Percentiles rank a stretch among this genome's conserved stretches.
Conservation (phyloP, 2,797 vertebrate genomes). For the Esox lucius region DNA sequence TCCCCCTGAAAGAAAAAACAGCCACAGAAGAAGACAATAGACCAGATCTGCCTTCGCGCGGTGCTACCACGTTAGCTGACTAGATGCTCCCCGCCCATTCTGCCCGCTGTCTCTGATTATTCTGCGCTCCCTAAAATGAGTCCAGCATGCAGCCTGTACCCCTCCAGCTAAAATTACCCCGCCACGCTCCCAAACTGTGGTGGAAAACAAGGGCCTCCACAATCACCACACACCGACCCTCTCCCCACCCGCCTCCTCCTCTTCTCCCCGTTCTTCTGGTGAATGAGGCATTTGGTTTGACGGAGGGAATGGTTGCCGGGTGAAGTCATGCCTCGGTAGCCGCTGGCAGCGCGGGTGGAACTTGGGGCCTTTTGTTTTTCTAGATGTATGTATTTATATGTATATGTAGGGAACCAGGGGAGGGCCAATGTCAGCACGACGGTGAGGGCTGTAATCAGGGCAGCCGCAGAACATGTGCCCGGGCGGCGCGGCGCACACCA, state of each 20-base stretch:
- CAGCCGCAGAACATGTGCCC: conserved; percentile 75
- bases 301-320: conserved; percentile 72
- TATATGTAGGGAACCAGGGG: conserved; percentile 68
- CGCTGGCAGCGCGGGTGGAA: conserved; percentile 73
- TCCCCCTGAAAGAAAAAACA: not conserved
- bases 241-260: not conserved
- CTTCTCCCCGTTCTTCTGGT: conserved; percentile 65
- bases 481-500: conserved; percentile 68
- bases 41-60: not conserved
- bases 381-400: conserved; percentile 56
- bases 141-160: conserved; percentile 63
- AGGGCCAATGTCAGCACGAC: conserved; percentile 77
- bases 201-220: conserved; percentile 70
- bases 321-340: conserved; percentile 80
- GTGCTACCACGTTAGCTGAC: not conserved
- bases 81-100: conserved; percentile 36
- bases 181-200: conserved; percentile 56
- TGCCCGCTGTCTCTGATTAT: conserved; percentile 49
- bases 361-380: conserved; percentile 50
- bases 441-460: conserved; percentile 76
- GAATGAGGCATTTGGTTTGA: conserved; percentile 83
- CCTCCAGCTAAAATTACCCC: conserved; percentile 75
- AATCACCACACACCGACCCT: conserved; percentile 60
- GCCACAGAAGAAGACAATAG: not conserved
- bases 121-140: conserved; percentile 60